Evolutionary conservation across 1,140 invertebrate species (phyloP).

Genomic region (Phymorhynchus buccinoides): DNA sequence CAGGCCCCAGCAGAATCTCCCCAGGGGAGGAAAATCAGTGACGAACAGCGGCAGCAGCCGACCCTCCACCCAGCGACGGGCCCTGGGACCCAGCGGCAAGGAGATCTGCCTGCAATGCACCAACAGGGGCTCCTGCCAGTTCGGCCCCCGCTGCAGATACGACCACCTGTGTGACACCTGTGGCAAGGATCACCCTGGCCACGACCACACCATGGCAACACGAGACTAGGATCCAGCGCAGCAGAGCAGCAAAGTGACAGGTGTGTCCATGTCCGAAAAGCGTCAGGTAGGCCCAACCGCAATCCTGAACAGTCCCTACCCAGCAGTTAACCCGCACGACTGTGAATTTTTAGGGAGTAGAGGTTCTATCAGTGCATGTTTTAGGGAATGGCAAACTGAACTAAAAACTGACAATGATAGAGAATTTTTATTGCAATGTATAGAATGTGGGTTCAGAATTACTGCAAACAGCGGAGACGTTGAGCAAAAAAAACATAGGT

Average conservation of each 20-base stretch:
- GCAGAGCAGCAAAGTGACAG: background rate
- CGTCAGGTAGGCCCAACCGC: slow-evolving; percentile 5
- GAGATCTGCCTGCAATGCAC: slow-evolving; percentile 21
- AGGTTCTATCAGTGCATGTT: background rate
- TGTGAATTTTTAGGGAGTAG: background rate
- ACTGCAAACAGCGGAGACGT: background rate
- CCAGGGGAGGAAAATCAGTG: too few relatives aligned
- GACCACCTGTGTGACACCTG: slow-evolving; percentile 4
- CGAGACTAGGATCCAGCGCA: background rate
- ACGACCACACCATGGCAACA: background rate
- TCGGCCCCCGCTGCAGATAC: background rate
- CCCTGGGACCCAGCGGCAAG: background rate
- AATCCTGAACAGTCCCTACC: background rate
- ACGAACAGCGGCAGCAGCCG: background rate
- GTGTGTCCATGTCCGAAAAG: background rate
- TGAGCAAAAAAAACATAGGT: background rate
- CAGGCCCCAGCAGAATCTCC: background rate
- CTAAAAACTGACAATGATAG: background rate
- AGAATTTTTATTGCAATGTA: background rate
- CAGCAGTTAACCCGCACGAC: background rate
- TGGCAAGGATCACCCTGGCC: slow-evolving; percentile 7
- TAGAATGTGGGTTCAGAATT: slow-evolving; percentile 1
- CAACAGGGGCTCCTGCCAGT: background rate
- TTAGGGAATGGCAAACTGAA: background rate
- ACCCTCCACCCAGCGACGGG: background rate